Percentiles rank a stretch among this genome's conserved stretches.
Conservation (phyloP, 2,797 vertebrate species). For the Nasua narica region DNA sequence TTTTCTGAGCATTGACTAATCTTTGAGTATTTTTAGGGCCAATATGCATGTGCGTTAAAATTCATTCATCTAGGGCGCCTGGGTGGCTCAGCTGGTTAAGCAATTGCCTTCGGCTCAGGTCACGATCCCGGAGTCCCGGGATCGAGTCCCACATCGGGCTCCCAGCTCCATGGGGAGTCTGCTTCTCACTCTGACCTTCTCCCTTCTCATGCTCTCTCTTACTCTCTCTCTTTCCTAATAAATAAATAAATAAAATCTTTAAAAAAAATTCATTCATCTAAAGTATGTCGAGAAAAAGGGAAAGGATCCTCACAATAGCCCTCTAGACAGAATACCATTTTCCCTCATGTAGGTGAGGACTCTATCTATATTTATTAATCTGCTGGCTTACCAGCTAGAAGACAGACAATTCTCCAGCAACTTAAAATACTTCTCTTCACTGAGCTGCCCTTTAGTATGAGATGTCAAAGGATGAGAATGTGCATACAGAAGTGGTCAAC, state of each 20-base stretch:
- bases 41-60: conserved; percentile 28
- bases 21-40: conserved; percentile 48
- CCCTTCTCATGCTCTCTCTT: no score
- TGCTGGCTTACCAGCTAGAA: not conserved
- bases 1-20: not conserved
- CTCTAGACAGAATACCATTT: conserved; percentile 44
- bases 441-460: not conserved
- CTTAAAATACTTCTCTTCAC: conserved; percentile 16
- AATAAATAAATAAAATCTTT: no score
- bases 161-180: no score
- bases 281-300: not conserved
- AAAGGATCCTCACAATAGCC: not conserved
- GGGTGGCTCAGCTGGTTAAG: no score
- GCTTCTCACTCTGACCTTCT: no score
- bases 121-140: no score
- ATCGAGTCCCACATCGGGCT: no score
- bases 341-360: not conserved
- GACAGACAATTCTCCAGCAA: conserved; percentile 27
- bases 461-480: not conserved
- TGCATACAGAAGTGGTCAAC: not conserved
- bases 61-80: conserved; percentile 43
- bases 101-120: no score
- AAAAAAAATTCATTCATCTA: conserved; percentile 54
- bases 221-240: no score
- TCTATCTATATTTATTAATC: not conserved